phyloP scores from a whole-genome alignment of 2,888 invertebrate genomes.

The Apamea crenata region DNA sequence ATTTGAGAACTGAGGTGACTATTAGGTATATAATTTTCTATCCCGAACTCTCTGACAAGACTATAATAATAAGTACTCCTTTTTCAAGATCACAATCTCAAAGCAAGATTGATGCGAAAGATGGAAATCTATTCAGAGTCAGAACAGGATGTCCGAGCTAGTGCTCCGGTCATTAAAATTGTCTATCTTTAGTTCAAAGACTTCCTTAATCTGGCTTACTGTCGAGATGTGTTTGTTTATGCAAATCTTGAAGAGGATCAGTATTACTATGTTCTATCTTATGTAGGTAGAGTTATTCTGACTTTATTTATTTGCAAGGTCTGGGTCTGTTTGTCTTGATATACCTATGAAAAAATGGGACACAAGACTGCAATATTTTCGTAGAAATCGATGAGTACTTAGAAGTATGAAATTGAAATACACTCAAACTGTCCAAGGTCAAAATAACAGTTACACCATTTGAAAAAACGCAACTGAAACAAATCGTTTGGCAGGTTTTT shows the following conservation, averaged over 20 bases:
- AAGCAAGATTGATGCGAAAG: conserved; percentile 30
- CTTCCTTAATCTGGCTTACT: conserved; percentile 35
- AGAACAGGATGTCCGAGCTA: conserved; percentile 43
- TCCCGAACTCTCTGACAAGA: background rate
- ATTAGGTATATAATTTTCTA: background rate
- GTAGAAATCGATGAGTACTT: background rate
- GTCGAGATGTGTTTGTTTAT: conserved; percentile 38
- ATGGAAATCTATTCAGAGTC: conserved; percentile 33
- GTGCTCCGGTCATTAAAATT: conserved; percentile 45
- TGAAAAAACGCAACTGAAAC: background rate
- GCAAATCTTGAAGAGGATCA: conserved; percentile 32
- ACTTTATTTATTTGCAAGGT: conserved; percentile 12
- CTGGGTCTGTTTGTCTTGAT: background rate
- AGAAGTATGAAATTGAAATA: background rate
- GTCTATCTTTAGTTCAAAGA: conserved; percentile 54
- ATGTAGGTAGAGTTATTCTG: background rate
- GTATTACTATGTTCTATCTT: background rate
- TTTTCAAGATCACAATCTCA: conserved; percentile 30
- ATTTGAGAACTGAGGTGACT: background rate
- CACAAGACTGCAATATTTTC: background rate
- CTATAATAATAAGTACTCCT: conserved; percentile 6
- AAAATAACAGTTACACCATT: background rate
- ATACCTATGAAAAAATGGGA: background rate
- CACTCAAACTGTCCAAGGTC: background rate
- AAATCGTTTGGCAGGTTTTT: background rate